Evolutionary conservation across 1,140 invertebrate genomes (phyloP), one percentile per base, ranked within the genome.

Genomic region (Frieseomelitta varia): DNA sequence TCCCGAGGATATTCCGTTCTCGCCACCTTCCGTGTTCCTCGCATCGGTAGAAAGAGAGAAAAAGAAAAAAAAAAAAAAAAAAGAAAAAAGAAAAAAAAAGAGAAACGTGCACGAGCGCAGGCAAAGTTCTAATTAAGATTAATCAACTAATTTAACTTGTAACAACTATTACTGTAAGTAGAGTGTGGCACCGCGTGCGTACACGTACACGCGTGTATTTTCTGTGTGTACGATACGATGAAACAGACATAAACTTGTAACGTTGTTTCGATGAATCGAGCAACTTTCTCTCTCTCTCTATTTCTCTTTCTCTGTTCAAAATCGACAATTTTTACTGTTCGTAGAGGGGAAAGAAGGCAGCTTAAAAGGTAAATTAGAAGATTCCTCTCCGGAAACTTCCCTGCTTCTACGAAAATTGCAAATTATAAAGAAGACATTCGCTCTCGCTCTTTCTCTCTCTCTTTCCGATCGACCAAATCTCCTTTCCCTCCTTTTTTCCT

Each of bases 141-240:
- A 77, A 78, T 6, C 65, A 27, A n/a, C 21, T 58, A n/a, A 83
- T 71, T 58, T 47, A 47, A 83, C 69, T 69, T 61, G 51, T 83
- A 78, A 56, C 4, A 30, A 83, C 65, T 78, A 83, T 53, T 69
- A 78, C 21, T 61, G 73, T 83, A 68, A 78, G 74, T 61, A 83
- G 74, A 58, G 78, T 53, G 65, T 53, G 65, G 53, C 65, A 71
- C 14, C 11, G 39, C 67, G 55, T 51, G 74, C 73, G 74, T 53
- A 53, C 74, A 51, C 72, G 61, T 67, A 15, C 21, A 56, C 63
- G 63, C 80, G 30, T 39, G 80, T 51, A 67, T 12, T 27, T 58
- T 71, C 34, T 58, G 30, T 56, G 65, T 55, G 53, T 58, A 78
- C 39, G 30, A 63, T 55, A 63, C 34, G 65, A 39, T 55, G 8